Percentiles rank a stretch among this genome's conserved stretches.
phyloP scores from a whole-genome alignment of 1,140 invertebrate species.

The Eulimnadia texana region DNA sequence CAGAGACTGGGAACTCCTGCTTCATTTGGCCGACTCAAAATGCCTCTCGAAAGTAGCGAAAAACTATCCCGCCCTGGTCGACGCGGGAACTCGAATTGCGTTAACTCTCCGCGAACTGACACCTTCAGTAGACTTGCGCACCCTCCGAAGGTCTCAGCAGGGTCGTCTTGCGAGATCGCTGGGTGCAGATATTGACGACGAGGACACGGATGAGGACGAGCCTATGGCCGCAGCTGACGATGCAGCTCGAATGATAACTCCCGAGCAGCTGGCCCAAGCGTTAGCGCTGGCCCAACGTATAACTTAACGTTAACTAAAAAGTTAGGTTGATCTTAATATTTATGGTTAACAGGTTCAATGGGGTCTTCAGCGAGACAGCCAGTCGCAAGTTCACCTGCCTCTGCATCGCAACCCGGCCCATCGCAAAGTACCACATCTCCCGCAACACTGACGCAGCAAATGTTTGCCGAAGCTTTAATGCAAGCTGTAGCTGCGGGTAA shows the following conservation, averaged over 20 bases:
- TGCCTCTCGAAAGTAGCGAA: conserved; percentile 24
- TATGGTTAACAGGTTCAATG: background rate
- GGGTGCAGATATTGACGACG: conserved; percentile 31
- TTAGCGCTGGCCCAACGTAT: background rate
- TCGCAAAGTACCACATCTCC: background rate
- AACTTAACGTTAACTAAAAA: background rate
- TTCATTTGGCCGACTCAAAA: conserved; percentile 17
- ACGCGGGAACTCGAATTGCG: conserved; percentile 17
- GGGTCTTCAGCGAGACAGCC: background rate
- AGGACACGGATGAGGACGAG: conserved; percentile 21
- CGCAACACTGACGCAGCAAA: conserved; percentile 1
- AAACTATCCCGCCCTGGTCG: conserved; percentile 26
- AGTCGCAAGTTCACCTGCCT: background rate
- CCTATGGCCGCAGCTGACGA: background rate
- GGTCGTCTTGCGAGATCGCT: conserved; percentile 16
- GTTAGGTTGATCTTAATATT: background rate
- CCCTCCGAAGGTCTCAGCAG: background rate
- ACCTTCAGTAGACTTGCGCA: background rate
- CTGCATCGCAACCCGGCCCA: background rate
- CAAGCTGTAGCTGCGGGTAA: conserved; percentile 12
- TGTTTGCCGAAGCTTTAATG: conserved; percentile 9
- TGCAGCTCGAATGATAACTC: background rate
- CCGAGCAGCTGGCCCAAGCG: background rate
- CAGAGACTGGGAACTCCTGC: conserved; percentile 21
- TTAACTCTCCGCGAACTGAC: background rate